phyloP scores from a whole-genome alignment of 2,113 vertebrate species.

The Cavia aperea region DNA sequence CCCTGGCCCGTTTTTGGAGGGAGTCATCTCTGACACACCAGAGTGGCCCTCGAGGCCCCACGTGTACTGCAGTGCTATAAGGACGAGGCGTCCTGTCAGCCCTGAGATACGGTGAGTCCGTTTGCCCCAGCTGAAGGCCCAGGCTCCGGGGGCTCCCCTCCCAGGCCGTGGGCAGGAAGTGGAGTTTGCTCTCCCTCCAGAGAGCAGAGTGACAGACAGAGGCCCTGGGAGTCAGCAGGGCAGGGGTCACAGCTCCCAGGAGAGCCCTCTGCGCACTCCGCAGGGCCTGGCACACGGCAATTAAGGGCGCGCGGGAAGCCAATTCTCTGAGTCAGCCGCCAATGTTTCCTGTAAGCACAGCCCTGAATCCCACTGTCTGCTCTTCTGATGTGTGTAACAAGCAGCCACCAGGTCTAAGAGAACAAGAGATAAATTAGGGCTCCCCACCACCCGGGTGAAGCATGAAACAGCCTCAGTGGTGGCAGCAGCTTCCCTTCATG shows the following conservation, averaged over 20 bases:
- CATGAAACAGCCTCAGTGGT: constrained; percentile 13
- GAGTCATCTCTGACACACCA: not conserved
- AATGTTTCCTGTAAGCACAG: constrained; percentile 47
- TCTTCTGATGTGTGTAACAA: constrained; percentile 4
- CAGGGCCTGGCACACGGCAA: constrained; percentile 48
- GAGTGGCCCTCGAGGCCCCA: not conserved
- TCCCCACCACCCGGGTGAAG: not conserved
- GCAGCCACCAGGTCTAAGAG: constrained; percentile 17
- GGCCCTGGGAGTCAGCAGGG: not conserved
- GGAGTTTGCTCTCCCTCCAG: too few species aligned
- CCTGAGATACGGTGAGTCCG: not conserved
- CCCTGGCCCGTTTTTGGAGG: not conserved
- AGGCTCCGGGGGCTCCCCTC: not conserved
- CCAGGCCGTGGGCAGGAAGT: not conserved
- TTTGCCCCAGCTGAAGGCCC: not conserved
- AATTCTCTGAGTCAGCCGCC: constrained; percentile 38
- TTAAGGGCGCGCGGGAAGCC: not conserved
- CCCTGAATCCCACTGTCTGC: constrained; percentile 15
- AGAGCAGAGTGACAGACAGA: not conserved
- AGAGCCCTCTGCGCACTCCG: constrained; percentile 10
- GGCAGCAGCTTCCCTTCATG: not conserved
- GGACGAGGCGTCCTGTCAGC: not conserved
- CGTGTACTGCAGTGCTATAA: not conserved
- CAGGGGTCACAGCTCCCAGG: constrained; percentile 29
- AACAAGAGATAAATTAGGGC: constrained; percentile 46